Evolutionary conservation across 2,888 invertebrate genomes (phyloP), one percentile per base, ranked within the genome.

Genomic region (Eupithecia vulgata): DNA sequence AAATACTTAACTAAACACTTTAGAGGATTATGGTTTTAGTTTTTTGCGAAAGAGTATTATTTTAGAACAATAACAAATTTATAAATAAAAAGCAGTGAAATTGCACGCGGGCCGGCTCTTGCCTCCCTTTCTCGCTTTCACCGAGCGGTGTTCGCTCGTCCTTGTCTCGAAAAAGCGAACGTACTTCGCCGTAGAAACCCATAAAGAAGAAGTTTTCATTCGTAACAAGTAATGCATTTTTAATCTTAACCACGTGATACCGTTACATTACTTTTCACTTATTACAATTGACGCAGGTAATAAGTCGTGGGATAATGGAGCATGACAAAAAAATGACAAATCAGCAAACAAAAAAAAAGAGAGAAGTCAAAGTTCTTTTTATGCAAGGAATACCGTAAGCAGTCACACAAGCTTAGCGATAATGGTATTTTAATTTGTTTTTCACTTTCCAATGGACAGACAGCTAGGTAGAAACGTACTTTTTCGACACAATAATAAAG

Each of bases 371-470:
- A 57, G 12, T 25, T 57, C n/a, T 57, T 57, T 34, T 61, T 61
- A 5, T 61, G 30, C 59, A 13, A 15, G 13, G 25, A 59, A 30
- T 59, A 59, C 59, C 59, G 34, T 61, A 34, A 61, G 61, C 7
- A 61, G 30, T 17, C 15, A 34, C 25, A 30, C 15, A 34, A 34
- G 52, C 21, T 34, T 59, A 17, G 34, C 7, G 25, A 42, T 64
- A 68, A 72, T 68, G 65, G 52, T 4, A 64, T 68, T 68, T 66
- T 68, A 72, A 72, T 68, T 57, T 5, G 62, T 21, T 21, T 71
- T 62, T 35, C 25, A 71, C 61, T 67, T 67, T 71, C 59, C 8
- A 71, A 71, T 59, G 30, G 52, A 1, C 48, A n/a, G 57, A 25
- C 25, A 25, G 57, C 8, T 7, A 48, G 45, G 45, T 48, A 48